These are phyloP conservation scores for Dysidea cf. avara DNA, from an alignment of 37 sponge, comb jelly and placozoan species.

Conservation along the genomic window DNA sequence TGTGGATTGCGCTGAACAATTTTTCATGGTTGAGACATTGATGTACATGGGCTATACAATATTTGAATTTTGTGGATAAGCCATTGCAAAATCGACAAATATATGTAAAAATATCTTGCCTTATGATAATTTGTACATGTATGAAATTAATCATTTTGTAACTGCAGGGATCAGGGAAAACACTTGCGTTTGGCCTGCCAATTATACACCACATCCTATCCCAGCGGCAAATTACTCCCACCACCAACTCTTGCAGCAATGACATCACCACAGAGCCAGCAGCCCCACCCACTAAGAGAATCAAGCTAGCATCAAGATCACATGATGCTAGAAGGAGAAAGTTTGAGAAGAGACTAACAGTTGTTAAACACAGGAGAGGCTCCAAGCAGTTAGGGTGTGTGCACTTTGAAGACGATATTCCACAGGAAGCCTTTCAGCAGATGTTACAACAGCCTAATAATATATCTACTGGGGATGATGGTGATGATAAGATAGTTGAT, in stretches of 20 bases:
- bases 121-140: too few relatives aligned
- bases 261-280: conserved; percentile 1
- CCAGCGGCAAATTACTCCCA: background rate
- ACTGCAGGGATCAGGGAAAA: conserved; percentile 85
- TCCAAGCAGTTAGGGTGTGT: conserved; percentile 9
- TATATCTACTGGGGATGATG: background rate
- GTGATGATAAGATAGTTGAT: background rate
- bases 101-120: too few relatives aligned
- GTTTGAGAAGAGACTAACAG: background rate
- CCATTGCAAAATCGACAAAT: too few relatives aligned
- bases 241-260: background rate
- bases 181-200: conserved; percentile 92
- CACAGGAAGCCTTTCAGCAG: conserved; percentile 56
- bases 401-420: conserved; percentile 44
- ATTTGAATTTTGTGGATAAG: too few relatives aligned
- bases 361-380: background rate
- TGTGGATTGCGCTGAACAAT: too few relatives aligned
- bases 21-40: too few relatives aligned
- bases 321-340: background rate
- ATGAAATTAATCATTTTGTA: conserved; percentile 11
- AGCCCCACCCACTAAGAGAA: background rate
- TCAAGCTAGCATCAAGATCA: background rate
- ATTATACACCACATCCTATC: conserved; percentile 72
- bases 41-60: too few relatives aligned
- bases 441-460: conserved; percentile 18